Conservation (phyloP, 2,113 vertebrate species). For the Neogobius melanostomus region DNA sequence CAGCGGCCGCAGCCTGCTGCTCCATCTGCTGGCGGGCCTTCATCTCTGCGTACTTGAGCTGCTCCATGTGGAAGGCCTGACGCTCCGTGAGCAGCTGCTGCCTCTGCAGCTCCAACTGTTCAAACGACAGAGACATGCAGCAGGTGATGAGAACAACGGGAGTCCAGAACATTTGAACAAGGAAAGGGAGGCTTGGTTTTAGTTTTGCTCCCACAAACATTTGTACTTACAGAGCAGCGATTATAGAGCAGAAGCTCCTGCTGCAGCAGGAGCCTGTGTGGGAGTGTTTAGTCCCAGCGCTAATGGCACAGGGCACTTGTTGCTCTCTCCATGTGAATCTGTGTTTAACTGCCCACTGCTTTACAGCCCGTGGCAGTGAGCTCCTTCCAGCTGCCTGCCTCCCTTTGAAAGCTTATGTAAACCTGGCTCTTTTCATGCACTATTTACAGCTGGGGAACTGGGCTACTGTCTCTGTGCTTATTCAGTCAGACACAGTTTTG, state of each 20-base stretch:
- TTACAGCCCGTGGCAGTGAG: constrained; percentile 32
- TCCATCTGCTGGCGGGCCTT: constrained; percentile 97
- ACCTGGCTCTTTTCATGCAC: constrained; percentile 60
- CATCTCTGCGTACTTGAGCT: constrained; percentile 95
- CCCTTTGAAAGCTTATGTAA: constrained; percentile 45
- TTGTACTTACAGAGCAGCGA: neutral
- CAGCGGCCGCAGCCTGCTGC: constrained; percentile 82
- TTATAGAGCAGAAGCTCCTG: neutral
- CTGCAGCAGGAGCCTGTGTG: neutral
- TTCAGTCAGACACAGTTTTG: constrained; percentile 46
- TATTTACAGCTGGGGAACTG: constrained; percentile 69
- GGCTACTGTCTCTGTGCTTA: constrained; percentile 45
- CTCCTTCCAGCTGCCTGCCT: constrained; percentile 25
- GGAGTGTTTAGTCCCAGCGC: neutral
- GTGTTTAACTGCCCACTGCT: constrained; percentile 10
- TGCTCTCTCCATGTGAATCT: constrained; percentile 1
- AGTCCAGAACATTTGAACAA: neutral
- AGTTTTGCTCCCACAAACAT: neutral
- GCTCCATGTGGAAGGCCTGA: constrained; percentile 99
- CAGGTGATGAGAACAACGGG: neutral
- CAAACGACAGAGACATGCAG: neutral
- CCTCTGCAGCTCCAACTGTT: constrained; percentile 92
- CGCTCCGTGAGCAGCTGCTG: constrained; percentile 95
- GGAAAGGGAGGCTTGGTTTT: neutral
- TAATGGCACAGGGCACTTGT: constrained; percentile 8